These are phyloP conservation scores for Agelastica alni DNA, from an alignment of 2,888 invertebrate species.

Conservation along the genomic window DNA sequence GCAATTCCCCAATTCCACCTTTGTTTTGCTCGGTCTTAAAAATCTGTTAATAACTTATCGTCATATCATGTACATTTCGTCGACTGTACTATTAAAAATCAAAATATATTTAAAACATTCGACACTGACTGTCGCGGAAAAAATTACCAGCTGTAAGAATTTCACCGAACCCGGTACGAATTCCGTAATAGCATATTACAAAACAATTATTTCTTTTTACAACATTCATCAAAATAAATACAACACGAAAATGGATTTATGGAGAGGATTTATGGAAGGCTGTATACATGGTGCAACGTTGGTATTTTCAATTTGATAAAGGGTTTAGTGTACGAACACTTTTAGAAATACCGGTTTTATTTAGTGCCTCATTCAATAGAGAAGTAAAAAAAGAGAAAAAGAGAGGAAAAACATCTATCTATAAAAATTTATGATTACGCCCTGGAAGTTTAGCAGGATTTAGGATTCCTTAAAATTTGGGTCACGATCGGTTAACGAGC, in stretches of 20 bases:
- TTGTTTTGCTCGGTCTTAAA: no score
- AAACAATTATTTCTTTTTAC: background rate
- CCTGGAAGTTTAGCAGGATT: background rate
- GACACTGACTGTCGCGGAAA: no score
- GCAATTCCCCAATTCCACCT: no score
- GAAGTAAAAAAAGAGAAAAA: no score
- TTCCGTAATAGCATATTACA: background rate
- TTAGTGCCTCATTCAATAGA: background rate
- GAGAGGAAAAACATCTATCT: conserved; percentile 2
- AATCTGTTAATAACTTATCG: no score
- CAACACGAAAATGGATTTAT: background rate
- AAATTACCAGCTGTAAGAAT: background rate
- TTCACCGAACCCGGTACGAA: background rate
- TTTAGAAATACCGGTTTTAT: background rate
- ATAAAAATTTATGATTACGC: conserved; percentile 6
- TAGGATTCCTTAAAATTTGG: no score
- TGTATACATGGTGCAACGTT: background rate
- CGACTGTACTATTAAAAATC: no score
- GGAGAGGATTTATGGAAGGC: background rate
- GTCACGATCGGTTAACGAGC: no score
- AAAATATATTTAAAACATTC: no score
- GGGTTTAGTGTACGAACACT: background rate
- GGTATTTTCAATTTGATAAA: conserved; percentile 7
- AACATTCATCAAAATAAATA: background rate
- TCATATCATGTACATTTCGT: no score